Evolutionary conservation across 2,797 vertebrate genomes (phyloP).

Genomic region (Holocentrus rufus): DNA sequence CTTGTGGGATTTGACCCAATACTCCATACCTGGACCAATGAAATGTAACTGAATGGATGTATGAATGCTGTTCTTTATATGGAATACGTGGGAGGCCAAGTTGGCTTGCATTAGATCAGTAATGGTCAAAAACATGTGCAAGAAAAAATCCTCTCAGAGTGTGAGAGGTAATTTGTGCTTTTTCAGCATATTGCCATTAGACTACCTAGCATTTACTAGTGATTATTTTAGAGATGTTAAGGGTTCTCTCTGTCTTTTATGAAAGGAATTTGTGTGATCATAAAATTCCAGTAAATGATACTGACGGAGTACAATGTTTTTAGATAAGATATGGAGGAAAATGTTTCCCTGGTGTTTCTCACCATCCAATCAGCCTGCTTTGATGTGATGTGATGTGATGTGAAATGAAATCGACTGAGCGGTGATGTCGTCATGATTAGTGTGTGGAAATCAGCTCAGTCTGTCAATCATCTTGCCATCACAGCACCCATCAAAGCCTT

Average conservation of each 20-base stretch:
- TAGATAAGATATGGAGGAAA: constrained; percentile 29
- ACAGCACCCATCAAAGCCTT: constrained; percentile 62
- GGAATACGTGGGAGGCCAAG: neutral
- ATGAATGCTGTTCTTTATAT: neutral
- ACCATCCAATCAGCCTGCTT: constrained; percentile 43
- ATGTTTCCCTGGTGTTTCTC: constrained; percentile 50
- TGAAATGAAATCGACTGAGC: constrained; percentile 67
- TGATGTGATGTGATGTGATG: constrained; percentile 55
- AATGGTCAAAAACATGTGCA: neutral
- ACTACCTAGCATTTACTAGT: too few relatives aligned
- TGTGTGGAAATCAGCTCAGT: constrained; percentile 65
- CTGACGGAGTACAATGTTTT: constrained; percentile 46
- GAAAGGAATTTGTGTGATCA: neutral
- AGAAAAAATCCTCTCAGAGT: too few relatives aligned
- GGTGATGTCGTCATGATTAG: constrained; percentile 74
- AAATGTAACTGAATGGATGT: neutral
- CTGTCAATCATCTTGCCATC: constrained; percentile 73
- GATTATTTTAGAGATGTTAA: neutral
- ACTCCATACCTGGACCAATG: neutral
- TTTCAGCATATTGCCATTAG: too few relatives aligned
- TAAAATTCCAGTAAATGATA: constrained; percentile 28
- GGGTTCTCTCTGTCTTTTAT: constrained; percentile 4
- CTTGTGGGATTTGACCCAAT: neutral
- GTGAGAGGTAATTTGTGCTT: too few relatives aligned
- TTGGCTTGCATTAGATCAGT: neutral